These are phyloP conservation scores for Alcedo quadribrachys DNA, from an alignment of 2,797 vertebrate genomes.

Conservation along the genomic window DNA sequence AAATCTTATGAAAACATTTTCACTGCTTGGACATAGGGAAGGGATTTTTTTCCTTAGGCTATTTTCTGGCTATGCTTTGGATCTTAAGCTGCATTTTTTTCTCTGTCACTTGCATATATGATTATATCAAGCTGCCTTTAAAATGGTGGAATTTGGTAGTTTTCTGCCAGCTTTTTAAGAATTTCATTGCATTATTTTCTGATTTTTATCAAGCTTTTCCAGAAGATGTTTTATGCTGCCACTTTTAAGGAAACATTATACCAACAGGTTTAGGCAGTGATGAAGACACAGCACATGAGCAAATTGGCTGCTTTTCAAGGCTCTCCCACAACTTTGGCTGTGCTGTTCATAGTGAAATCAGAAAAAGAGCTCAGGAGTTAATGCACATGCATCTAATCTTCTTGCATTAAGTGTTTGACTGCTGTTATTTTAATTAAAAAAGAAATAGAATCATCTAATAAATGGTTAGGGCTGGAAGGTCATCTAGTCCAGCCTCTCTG, in stretches of 20 bases:
- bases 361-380: conserved; percentile 41
- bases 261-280: conserved; percentile 25
- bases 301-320: conserved; percentile 37
- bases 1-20: background rate
- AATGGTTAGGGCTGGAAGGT: too few relatives aligned
- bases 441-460: background rate
- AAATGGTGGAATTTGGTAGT: background rate
- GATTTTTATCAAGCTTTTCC: conserved; percentile 29
- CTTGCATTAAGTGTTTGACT: background rate
- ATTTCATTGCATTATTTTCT: background rate
- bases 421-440: conserved; percentile 10
- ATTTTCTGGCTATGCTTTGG: background rate
- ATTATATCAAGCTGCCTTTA: conserved; percentile 15
- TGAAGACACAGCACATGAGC: background rate
- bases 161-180: background rate
- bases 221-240: background rate
- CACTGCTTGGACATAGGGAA: background rate
- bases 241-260: conserved; percentile 52
- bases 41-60: background rate
- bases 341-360: conserved; percentile 13
- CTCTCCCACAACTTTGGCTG: conserved; percentile 2
- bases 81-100: background rate
- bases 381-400: conserved; percentile 20
- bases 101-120: background rate
- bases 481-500: too few relatives aligned